A percentile compares a stretch with the other conserved stretches of the same genome.
Evolutionary conservation across 2,113 vertebrate genomes (phyloP).

Genomic region (Telmatochromis brichardi): DNA sequence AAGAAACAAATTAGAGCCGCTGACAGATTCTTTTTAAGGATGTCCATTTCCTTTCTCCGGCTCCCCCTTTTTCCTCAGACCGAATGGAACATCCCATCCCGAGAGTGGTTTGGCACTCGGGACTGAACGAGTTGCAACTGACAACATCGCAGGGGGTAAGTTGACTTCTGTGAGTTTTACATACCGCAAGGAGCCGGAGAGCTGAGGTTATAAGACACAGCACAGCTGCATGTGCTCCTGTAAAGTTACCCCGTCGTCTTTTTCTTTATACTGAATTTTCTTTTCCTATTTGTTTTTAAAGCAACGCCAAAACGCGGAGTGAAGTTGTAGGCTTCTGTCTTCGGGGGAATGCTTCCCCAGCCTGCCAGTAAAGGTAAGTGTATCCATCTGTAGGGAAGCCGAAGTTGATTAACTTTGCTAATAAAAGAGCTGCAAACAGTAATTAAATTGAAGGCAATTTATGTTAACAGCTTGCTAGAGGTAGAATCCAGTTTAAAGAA

Average conservation of each 20-base stretch:
- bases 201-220: background rate
- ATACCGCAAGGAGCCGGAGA: background rate
- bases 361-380: conserved; percentile 51
- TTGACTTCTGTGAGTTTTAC: background rate
- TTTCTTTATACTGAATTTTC: background rate
- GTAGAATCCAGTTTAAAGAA: background rate
- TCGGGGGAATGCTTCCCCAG: conserved; percentile 57
- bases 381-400: background rate
- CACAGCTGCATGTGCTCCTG: background rate
- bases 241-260: background rate
- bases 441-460: background rate
- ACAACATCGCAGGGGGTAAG: conserved; percentile 59
- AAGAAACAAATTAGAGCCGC: background rate
- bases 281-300: background rate
- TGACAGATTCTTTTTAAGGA: background rate
- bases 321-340: background rate
- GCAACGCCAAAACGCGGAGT: background rate
- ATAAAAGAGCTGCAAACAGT: background rate
- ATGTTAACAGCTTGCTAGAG: background rate
- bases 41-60: background rate
- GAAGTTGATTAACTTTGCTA: background rate
- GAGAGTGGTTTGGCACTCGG: conserved; percentile 13
- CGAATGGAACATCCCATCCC: conserved; percentile 61
- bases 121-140: background rate
- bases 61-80: background rate